A percentile compares a stretch with the other conserved stretches of the same genome.
Conservation (phyloP, 2,797 vertebrate genomes). For the Spinibarbus caldwelli region DNA sequence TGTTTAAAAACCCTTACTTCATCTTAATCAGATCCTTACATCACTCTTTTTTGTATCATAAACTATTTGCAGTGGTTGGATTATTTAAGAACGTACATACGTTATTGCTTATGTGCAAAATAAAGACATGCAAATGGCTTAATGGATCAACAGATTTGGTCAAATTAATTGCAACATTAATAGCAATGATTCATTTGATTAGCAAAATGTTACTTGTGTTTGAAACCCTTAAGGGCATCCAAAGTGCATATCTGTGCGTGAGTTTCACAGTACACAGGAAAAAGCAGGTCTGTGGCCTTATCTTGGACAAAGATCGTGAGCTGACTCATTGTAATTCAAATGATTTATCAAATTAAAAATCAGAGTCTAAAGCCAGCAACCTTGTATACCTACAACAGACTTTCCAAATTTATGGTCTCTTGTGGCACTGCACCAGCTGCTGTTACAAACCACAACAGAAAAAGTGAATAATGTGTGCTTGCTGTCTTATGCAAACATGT, state of each 20-base stretch:
- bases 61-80: neutral
- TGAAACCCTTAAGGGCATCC: neutral
- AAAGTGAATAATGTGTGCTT: neutral
- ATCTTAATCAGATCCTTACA: neutral
- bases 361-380: neutral
- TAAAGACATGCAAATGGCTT: too few relatives aligned
- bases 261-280: neutral
- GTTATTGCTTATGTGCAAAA: too few relatives aligned
- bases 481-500: neutral
- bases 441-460: neutral
- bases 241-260: neutral
- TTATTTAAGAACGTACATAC: neutral
- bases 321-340: neutral
- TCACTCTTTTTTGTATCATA: neutral
- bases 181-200: neutral
- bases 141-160: too few relatives aligned
- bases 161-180: neutral
- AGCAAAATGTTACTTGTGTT: neutral
- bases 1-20: neutral
- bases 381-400: neutral
- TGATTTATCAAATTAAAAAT: neutral
- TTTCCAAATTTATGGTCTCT: neutral
- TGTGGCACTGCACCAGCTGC: neutral
- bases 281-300: slow-evolving; percentile 10
- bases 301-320: neutral